Conservation (phyloP, 2,113 vertebrate species). For the Pelecanoides urinatrix region DNA sequence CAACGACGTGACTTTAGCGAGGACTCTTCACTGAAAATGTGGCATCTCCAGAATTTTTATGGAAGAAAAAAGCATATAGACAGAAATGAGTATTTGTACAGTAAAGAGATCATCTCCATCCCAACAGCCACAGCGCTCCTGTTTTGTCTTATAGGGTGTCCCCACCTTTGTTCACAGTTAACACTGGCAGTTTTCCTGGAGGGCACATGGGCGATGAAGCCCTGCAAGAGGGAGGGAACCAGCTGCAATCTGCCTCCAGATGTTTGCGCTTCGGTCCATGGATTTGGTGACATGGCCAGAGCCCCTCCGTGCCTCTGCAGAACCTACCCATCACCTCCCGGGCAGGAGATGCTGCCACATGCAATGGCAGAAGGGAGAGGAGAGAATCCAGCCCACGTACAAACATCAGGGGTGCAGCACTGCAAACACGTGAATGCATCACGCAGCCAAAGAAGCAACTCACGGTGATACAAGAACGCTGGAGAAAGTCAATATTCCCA, state of each 20-base stretch:
- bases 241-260: background rate
- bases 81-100: background rate
- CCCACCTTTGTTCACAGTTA: background rate
- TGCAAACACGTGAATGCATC: background rate
- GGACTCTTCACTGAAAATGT: background rate
- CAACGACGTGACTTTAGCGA: accelerated
- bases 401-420: background rate
- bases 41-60: background rate
- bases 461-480: no score
- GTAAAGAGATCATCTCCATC: background rate
- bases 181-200: background rate
- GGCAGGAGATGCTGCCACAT: background rate
- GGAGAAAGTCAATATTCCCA: background rate
- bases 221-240: background rate
- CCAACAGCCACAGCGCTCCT: background rate
- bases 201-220: accelerated
- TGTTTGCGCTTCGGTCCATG: background rate
- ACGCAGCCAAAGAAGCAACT: background rate
- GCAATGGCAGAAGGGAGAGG: background rate
- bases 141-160: accelerated
- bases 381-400: background rate
- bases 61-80: background rate
- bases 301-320: background rate
- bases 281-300: background rate
- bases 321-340: background rate